Conservation (phyloP, 2,888 invertebrate species). For the Dromius quadrimaculatus region DNA sequence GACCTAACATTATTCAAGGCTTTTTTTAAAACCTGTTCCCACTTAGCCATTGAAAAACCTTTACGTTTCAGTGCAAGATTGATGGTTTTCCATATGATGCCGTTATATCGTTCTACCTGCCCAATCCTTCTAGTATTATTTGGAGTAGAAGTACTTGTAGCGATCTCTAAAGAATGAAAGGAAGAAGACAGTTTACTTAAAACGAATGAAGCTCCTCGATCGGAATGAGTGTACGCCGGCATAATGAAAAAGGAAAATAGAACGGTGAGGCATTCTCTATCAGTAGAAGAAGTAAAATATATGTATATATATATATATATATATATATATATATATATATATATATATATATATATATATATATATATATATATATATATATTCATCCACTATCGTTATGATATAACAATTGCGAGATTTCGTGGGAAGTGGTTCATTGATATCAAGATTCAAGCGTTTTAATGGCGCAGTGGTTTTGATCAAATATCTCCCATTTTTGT, state of each 20-base stretch:
- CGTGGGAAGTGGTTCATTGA: conserved; percentile 53
- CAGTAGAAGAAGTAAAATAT: conserved; percentile 51
- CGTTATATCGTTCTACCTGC: conserved; percentile 52
- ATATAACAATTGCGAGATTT: conserved; percentile 47
- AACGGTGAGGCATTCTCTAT: conserved; percentile 47
- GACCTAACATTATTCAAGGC: conserved; percentile 54
- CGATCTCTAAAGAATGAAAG: conserved; percentile 48
- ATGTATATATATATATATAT: conserved; percentile 53
- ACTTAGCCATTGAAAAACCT: conserved; percentile 22
- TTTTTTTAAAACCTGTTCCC: conserved; percentile 54
- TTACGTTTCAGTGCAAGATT: conserved; percentile 48
- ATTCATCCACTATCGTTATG: conserved; percentile 55
- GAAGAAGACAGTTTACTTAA: conserved; percentile 52
- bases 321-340: no score
- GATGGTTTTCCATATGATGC: conserved; percentile 54
- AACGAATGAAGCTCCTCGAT: conserved; percentile 54
- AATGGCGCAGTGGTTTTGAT: conserved; percentile 54
- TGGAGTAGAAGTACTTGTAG: conserved; percentile 54
- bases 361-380: conserved; percentile 24
- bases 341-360: no score
- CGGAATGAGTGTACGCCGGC: conserved; percentile 55
- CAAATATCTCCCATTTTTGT: conserved; percentile 36
- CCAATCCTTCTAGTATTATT: conserved; percentile 55
- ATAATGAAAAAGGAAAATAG: conserved; percentile 54
- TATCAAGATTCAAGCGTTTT: conserved; percentile 53